These are phyloP conservation scores for Cylloceria caligata DNA, from an alignment of 2,888 invertebrate species.

Conservation along the genomic window DNA sequence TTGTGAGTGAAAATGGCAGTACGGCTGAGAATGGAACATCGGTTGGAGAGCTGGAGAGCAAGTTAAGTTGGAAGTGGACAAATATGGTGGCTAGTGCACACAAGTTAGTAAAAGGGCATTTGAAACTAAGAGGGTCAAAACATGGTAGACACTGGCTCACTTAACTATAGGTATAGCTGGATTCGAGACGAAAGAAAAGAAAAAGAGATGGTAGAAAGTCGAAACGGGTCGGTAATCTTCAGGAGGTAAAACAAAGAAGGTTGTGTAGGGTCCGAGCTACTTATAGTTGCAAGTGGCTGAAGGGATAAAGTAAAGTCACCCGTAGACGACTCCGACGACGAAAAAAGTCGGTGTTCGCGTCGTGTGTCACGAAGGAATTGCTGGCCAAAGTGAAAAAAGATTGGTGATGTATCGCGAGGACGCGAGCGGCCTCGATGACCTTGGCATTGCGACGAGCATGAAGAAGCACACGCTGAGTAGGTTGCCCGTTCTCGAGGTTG, in stretches of 20 bases:
- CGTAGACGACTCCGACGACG: slow-evolving; percentile 1
- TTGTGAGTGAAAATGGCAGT: slow-evolving; percentile 27
- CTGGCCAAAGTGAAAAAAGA: slow-evolving; percentile 62
- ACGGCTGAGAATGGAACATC: slow-evolving; percentile 5
- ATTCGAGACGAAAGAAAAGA: slow-evolving; percentile 4
- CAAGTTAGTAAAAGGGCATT: slow-evolving; percentile 13
- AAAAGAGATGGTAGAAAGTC: background rate
- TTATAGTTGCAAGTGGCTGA: background rate
- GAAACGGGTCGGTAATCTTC: background rate
- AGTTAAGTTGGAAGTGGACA: slow-evolving; percentile 38
- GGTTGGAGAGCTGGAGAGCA: slow-evolving; percentile 18
- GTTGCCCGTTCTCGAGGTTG: slow-evolving; percentile 84
- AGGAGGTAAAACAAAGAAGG: slow-evolving; percentile 9
- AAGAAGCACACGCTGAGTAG: slow-evolving; percentile 83
- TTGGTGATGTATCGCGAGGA: slow-evolving; percentile 81
- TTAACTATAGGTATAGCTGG: slow-evolving; percentile 15
- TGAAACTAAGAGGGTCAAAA: slow-evolving; percentile 23
- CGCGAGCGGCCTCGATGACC: slow-evolving; percentile 82
- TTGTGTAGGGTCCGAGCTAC: background rate
- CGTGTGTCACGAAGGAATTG: slow-evolving; percentile 56
- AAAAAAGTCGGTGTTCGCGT: slow-evolving; percentile 18
- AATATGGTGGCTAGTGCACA: slow-evolving; percentile 37
- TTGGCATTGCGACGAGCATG: slow-evolving; percentile 80
- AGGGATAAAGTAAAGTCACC: background rate
- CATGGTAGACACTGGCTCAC: slow-evolving; percentile 22